Conservation (phyloP, 2,888 invertebrate species). For the Calameuta filiformis region DNA sequence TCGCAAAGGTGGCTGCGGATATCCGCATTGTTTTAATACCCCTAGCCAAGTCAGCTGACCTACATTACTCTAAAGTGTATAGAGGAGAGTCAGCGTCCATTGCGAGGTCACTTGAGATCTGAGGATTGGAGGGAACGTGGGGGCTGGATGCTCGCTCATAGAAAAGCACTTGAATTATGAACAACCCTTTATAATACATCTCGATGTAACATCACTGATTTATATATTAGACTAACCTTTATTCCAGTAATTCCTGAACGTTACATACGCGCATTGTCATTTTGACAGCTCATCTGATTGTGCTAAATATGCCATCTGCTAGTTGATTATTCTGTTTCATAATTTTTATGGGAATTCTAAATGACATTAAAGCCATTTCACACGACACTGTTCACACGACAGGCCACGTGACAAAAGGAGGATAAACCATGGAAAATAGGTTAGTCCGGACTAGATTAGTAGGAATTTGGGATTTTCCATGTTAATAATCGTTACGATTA, state of each 20-base stretch:
- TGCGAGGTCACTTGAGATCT: not conserved
- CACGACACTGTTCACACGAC: not conserved
- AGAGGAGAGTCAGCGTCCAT: conserved; percentile 13
- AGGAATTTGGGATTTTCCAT: not conserved
- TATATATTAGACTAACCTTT: not conserved
- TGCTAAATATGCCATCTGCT: not conserved
- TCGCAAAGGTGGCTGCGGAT: conserved; percentile 31
- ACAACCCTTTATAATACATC: conserved; percentile 12
- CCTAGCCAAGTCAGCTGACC: conserved; percentile 56
- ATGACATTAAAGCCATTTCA: not conserved
- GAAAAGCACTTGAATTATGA: conserved; percentile 35
- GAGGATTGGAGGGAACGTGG: not conserved
- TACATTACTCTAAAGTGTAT: conserved; percentile 38
- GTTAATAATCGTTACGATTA: not conserved
- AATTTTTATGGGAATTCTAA: not conserved
- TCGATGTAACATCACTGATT: not conserved
- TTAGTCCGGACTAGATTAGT: not conserved
- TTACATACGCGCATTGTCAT: not conserved
- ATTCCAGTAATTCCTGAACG: no score
- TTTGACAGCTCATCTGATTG: not conserved
- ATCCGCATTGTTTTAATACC: conserved; percentile 55
- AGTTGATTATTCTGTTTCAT: not conserved
- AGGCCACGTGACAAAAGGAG: not conserved
- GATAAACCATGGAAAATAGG: not conserved
- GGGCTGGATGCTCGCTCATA: conserved; percentile 32